These are phyloP conservation scores for Thymelicus sylvestris DNA, from an alignment of 2,888 invertebrate genomes.

Conservation along the genomic window DNA sequence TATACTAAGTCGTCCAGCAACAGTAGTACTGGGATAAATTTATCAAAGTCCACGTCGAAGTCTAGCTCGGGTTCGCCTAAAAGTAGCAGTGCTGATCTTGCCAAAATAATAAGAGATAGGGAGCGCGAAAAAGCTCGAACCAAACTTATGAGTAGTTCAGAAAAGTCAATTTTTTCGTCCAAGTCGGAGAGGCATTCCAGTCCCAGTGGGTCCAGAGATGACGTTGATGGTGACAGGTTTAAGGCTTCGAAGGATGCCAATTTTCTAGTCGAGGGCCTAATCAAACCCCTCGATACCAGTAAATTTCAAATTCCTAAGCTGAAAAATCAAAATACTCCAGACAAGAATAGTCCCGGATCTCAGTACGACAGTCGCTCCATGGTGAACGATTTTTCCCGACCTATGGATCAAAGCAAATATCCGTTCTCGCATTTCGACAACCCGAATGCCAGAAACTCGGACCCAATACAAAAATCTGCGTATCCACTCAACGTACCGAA, in stretches of 20 bases:
- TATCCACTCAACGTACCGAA: slow-evolving; percentile 79
- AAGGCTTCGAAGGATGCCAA: slow-evolving; percentile 87
- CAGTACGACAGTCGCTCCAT: slow-evolving; percentile 75
- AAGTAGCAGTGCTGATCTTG: slow-evolving; percentile 83
- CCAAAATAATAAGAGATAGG: slow-evolving; percentile 84
- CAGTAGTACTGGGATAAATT: slow-evolving; percentile 71
- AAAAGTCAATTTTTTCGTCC: slow-evolving; percentile 87
- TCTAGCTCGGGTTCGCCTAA: slow-evolving; percentile 86
- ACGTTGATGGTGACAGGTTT: slow-evolving; percentile 86
- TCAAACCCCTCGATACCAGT: slow-evolving; percentile 90
- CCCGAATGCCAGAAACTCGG: slow-evolving; percentile 63
- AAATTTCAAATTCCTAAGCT: slow-evolving; percentile 95
- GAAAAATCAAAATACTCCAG: slow-evolving; percentile 77
- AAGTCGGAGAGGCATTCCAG: slow-evolving; percentile 88
- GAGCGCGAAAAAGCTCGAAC: slow-evolving; percentile 85
- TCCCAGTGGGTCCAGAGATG: slow-evolving; percentile 87
- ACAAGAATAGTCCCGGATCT: slow-evolving; percentile 72
- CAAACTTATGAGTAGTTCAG: slow-evolving; percentile 84
- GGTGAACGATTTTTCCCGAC: slow-evolving; percentile 76
- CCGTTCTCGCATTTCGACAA: slow-evolving; percentile 75
- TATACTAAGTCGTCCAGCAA: slow-evolving; percentile 76
- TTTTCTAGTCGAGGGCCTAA: slow-evolving; percentile 89
- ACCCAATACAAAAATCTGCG: slow-evolving; percentile 71
- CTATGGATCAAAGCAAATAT: slow-evolving; percentile 75
- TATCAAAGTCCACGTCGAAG: slow-evolving; percentile 78